Evolutionary conservation across 2,797 vertebrate genomes (phyloP), one percentile per base, ranked within the genome.

Genomic region (Cetoscarus ocellatus): DNA sequence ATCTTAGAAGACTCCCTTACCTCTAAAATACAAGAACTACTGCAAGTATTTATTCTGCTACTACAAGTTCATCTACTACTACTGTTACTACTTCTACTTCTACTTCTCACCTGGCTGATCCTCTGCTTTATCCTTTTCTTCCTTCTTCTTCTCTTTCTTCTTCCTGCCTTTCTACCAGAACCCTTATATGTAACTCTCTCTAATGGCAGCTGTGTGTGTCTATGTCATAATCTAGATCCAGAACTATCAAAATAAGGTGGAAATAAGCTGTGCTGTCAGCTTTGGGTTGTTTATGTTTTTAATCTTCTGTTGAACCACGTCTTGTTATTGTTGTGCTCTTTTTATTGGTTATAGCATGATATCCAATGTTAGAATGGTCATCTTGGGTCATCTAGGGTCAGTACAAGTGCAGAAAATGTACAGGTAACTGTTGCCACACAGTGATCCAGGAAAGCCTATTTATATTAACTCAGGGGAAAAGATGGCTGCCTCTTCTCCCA

Each of bases 171-270:
- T 18, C 65, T 65, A 65, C 15, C 48, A 69, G 56, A 80, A 63
- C 64, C 60, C 58, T 74, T 67, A 34, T 53, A 44, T 10, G 14
- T 71, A 57, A 75, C 52, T 81, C 75, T 81, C 76, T 88, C 79
- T 52, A 72, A 84, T 45, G 88, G 83, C 83, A 89, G 85, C 87
- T 86, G 80, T 70, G 61, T 75, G 59, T 72, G 56, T 81, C 57
- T 78, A 53, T 72, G 68, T 75, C 64, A 74, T 71, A 62, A 61
- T 68, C 58, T 56, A 68, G 78, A 87, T 67, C 65, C 80, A 54
- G 66, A 53, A 83, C 54, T 73, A 60, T 67, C 55, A 63, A 65
- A 67, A 27, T 51, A 8, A 68, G 18, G 42, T 45, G 74, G 43
- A 75, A 74, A 75, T 68, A 49, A 77, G 76, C 63, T 79, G 44